These are phyloP conservation scores for Caenorhabditis sp. DNA, from an alignment of 2,888 invertebrate species.

Conservation along the genomic window DNA sequence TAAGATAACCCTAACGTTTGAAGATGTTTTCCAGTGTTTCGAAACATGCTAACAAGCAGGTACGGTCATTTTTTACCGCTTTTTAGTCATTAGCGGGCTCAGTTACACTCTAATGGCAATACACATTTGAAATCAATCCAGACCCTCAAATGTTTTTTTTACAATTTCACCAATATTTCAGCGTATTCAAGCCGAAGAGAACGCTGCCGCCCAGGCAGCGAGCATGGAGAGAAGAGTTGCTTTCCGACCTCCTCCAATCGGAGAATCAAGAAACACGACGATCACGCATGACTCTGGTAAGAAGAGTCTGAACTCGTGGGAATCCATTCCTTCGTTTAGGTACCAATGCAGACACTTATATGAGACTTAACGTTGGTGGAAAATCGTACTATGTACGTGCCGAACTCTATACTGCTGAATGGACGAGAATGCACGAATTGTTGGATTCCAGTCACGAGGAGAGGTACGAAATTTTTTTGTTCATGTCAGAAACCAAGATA, in stretches of 20 bases:
- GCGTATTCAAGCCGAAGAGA: constrained; percentile 66
- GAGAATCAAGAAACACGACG: constrained; percentile 42
- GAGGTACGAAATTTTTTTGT: constrained; percentile 46
- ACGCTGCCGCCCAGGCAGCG: constrained; percentile 57
- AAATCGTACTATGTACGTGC: constrained; percentile 78
- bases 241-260: constrained; percentile 61
- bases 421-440: constrained; percentile 74
- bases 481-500: neutral
- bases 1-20: constrained; percentile 7
- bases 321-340: constrained; percentile 33
- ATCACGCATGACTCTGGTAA: constrained; percentile 42
- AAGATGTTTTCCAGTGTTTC: constrained; percentile 54
- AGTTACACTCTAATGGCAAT: neutral
- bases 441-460: constrained; percentile 71
- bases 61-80: neutral
- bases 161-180: constrained; percentile 7
- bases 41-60: constrained; percentile 26
- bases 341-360: constrained; percentile 64
- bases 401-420: constrained; percentile 72
- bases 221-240: constrained; percentile 59
- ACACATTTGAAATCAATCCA: neutral
- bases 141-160: neutral
- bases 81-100: neutral
- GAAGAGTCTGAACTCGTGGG: constrained; percentile 1
- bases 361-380: constrained; percentile 79